phyloP scores from a whole-genome alignment of 2,113 vertebrate genomes.

The Chamaea fasciata region DNA sequence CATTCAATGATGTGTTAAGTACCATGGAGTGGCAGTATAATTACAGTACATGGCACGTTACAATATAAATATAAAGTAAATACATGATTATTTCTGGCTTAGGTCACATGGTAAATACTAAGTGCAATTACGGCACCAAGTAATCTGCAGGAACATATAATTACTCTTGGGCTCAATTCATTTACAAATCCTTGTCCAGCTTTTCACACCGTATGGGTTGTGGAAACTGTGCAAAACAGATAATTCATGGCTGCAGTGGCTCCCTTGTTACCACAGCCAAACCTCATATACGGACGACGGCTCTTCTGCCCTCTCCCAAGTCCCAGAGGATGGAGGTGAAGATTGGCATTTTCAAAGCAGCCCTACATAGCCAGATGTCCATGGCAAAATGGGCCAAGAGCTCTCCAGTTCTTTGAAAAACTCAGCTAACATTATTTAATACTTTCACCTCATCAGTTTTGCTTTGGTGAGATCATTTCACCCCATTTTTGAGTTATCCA shows the following conservation, averaged over 20 bases:
- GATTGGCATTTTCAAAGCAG: background rate
- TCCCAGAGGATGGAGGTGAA: background rate
- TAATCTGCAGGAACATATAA: conserved; percentile 65
- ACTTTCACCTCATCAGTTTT: background rate
- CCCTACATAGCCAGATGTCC: background rate
- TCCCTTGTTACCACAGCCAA: background rate
- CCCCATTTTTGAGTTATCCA: background rate
- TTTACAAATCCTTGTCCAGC: conserved; percentile 63
- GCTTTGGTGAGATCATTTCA: background rate
- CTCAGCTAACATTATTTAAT: background rate
- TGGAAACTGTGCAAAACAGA: conserved; percentile 29
- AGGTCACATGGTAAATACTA: conserved; percentile 68
- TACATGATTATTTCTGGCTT: conserved; percentile 69
- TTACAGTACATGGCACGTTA: conserved; percentile 69
- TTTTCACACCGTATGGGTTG: conserved; percentile 40
- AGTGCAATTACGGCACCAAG: conserved; percentile 64
- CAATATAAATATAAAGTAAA: conserved; percentile 73
- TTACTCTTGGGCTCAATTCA: conserved; percentile 68
- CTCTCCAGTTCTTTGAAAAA: background rate
- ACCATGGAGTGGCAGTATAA: conserved; percentile 71
- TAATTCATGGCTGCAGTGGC: conserved; percentile 1
- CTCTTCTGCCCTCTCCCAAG: background rate
- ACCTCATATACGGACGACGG: background rate
- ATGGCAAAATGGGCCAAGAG: background rate
- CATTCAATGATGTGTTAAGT: conserved; percentile 68